Base-by-base conservation (phyloP, 2,888 invertebrate genomes). In the Agrochola lychnidis region DNA sequence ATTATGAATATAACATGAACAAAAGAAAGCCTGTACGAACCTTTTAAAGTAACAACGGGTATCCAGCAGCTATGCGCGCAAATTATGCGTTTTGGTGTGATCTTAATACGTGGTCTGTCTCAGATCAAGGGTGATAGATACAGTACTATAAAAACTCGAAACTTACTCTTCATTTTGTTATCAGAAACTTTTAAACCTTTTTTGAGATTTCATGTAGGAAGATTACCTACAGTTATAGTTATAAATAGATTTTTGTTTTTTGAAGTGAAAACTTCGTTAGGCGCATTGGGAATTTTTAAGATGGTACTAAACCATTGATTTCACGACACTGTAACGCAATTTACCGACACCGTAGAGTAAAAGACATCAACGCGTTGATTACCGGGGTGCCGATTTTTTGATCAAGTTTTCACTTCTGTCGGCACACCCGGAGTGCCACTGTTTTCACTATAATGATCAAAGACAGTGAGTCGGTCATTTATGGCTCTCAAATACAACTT, bases 41-140 rank as follows among this genome's bases (percentile, higher is more conserved):
- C 75, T 73, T 70, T 77, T 75, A 76, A 16, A 82, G 73, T 16
- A 70, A 70, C 48, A 73, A 48, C 68, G 70, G 81, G 80, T 77
- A 77, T 76, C 66, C 57, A 78, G 81, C 68, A 75, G 72, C 69
- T 76, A 72, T 76, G 80, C 67, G 78, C 81, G 79, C 83, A 83
- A 84, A 84, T 80, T 82, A 86, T 86, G 87, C 82, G 82, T 78
- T 78, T 79, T 81, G 84, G 86, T 82, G 85, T 83, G 83, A 86
- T 85, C 85, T 85, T 87, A 87, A 87, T 89, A 86, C 84, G 82
- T 77, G 81, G 86, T 82, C 81, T 81, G 82, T 73, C 66, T 76
- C 73, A 79, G 89, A 89, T 90, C 87, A 84, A 82, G 82, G 87
- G 73, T 84, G 87, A 85, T 81, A 83, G 73, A 70, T 76, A 77